phyloP scores from a whole-genome alignment of 2,888 invertebrate genomes.

The Drosophila niveifrons region DNA sequence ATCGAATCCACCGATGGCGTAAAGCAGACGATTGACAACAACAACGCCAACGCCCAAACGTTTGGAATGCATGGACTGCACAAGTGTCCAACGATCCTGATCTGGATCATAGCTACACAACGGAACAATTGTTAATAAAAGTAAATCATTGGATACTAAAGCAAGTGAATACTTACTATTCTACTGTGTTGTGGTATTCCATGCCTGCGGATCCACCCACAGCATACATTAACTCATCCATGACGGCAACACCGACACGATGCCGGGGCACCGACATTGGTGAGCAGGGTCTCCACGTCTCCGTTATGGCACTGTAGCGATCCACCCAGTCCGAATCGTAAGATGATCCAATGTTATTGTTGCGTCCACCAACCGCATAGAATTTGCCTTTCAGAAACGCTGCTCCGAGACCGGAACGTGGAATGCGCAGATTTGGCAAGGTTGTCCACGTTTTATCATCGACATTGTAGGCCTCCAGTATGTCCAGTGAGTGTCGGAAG shows the following conservation, averaged over 20 bases:
- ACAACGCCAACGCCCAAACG: constrained; percentile 90
- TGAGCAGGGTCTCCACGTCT: constrained; percentile 94
- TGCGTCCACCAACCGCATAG: constrained; percentile 96
- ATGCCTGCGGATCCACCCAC: constrained; percentile 96
- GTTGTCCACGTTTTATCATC: constrained; percentile 94
- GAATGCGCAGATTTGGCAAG: constrained; percentile 93
- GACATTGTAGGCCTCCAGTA: constrained; percentile 95
- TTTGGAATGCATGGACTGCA: constrained; percentile 88
- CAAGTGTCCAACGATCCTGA: constrained; percentile 88
- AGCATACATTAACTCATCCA: constrained; percentile 96
- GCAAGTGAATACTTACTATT: constrained; percentile 88
- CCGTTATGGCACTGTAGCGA: constrained; percentile 92
- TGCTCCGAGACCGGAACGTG: constrained; percentile 94
- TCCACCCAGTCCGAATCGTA: constrained; percentile 94
- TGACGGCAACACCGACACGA: constrained; percentile 96
- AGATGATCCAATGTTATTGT: constrained; percentile 95
- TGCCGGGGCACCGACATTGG: constrained; percentile 95
- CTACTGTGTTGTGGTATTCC: constrained; percentile 94
- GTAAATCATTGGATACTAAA: no score
- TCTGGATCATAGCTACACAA: constrained; percentile 88
- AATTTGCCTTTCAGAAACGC: constrained; percentile 95
- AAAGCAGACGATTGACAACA: constrained; percentile 91
- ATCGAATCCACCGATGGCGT: constrained; percentile 96
- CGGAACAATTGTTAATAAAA: neutral
- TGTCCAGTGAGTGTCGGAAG: constrained; percentile 93